Evolutionary conservation across 2,888 invertebrate species (phyloP).

Genomic region (Hybos culiciformis): DNA sequence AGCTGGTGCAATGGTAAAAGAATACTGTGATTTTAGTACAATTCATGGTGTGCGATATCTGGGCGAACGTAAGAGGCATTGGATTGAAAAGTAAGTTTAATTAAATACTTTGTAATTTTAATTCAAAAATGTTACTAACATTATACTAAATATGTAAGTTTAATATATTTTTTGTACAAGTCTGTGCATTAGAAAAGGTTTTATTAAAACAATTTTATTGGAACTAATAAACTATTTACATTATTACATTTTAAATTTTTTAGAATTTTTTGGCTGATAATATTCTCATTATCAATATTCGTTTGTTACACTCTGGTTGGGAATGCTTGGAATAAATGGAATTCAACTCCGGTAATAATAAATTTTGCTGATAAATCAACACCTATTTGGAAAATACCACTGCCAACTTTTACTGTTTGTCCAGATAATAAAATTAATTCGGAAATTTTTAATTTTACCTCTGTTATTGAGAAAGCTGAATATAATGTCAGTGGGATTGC

Average conservation of each 20-base stretch:
- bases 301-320: slow-evolving; percentile 40
- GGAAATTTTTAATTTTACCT: slow-evolving; percentile 4
- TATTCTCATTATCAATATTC: slow-evolving; percentile 40
- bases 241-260: neutral
- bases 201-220: neutral
- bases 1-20: slow-evolving; percentile 7
- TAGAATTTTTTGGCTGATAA: slow-evolving; percentile 37
- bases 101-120: slow-evolving; percentile 23
- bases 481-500: neutral
- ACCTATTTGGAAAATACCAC: slow-evolving; percentile 13
- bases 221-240: neutral
- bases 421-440: slow-evolving; percentile 11
- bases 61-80: slow-evolving; percentile 29
- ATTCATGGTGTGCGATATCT: slow-evolving; percentile 43
- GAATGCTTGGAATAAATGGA: slow-evolving; percentile 48
- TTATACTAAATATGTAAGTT: slow-evolving; percentile 28
- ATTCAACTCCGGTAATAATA: slow-evolving; percentile 47
- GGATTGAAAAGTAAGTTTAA: slow-evolving; percentile 7
- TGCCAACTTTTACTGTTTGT: slow-evolving; percentile 14
- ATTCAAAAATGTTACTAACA: slow-evolving; percentile 40
- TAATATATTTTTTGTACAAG: neutral
- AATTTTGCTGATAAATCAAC: slow-evolving; percentile 52
- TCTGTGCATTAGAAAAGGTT: neutral
- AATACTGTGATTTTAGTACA: slow-evolving; percentile 29
- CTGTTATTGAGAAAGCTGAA: too few relatives aligned